Conservation (phyloP, 2,888 invertebrate genomes). For the Ormyrus nitidulus region DNA sequence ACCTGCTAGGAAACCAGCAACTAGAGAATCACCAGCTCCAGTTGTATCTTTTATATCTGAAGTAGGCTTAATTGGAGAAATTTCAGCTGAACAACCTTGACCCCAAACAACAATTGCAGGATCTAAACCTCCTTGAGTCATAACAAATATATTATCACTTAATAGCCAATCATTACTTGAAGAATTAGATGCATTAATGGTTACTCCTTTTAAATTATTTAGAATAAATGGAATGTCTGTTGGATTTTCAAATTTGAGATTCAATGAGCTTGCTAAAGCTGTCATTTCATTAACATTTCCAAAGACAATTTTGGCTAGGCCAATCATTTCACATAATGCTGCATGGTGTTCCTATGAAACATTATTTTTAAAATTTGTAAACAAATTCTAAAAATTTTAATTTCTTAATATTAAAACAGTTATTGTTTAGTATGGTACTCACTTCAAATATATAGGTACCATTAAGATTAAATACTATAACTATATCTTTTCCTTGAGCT, state of each 20-base stretch:
- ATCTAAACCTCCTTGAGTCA: constrained; percentile 69
- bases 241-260: constrained; percentile 66
- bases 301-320: constrained; percentile 69
- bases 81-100: constrained; percentile 66
- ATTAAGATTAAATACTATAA: constrained; percentile 72
- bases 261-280: constrained; percentile 67
- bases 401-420: neutral
- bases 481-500: constrained; percentile 67
- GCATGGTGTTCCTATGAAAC: constrained; percentile 66
- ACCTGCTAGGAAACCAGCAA: constrained; percentile 74
- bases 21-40: constrained; percentile 74
- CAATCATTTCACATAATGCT: constrained; percentile 70
- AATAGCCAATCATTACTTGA: constrained; percentile 65
- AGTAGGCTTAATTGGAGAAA: constrained; percentile 64
- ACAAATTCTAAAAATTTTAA: neutral
- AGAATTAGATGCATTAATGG: constrained; percentile 65
- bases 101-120: constrained; percentile 72
- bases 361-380: neutral
- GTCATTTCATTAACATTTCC: constrained; percentile 70
- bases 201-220: constrained; percentile 68
- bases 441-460: constrained; percentile 72
- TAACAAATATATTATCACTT: constrained; percentile 68
- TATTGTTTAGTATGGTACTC: constrained; percentile 8
- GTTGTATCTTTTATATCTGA: constrained; percentile 70
- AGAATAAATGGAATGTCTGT: constrained; percentile 69